Evolutionary conservation across 2,113 vertebrate genomes (phyloP).

Genomic region (Herpailurus yagouaroundi): DNA sequence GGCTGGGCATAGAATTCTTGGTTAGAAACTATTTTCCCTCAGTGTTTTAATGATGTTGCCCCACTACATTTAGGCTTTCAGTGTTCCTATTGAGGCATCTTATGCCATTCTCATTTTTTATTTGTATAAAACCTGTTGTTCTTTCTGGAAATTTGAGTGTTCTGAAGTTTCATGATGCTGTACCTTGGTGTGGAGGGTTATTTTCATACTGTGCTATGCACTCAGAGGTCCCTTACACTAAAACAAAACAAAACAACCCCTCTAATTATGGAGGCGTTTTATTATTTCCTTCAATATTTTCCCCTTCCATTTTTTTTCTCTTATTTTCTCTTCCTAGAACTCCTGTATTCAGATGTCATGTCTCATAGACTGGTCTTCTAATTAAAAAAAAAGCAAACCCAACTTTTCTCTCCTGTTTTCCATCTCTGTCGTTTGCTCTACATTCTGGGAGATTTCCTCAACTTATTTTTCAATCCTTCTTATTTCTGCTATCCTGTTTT

Average conservation of each 20-base stretch:
- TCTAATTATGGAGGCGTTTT: neutral
- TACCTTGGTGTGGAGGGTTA: neutral
- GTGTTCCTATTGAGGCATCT: neutral
- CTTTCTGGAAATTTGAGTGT: neutral
- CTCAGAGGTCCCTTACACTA: neutral
- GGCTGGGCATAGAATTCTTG: neutral
- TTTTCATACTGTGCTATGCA: neutral
- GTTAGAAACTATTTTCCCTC: neutral
- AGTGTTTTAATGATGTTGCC: neutral
- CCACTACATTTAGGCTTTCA: neutral
- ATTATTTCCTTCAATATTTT: neutral
- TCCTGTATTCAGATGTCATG: neutral
- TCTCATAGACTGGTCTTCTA: neutral
- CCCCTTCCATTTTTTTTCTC: neutral
- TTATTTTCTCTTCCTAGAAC: neutral
- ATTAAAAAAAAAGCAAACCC: neutral
- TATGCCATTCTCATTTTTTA: neutral
- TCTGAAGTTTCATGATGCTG: conserved; percentile 16
- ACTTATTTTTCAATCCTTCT: conserved; percentile 19
- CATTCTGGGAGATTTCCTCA: conserved; percentile 15
- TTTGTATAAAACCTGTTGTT: neutral
- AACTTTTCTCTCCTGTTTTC: neutral
- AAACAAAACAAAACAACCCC: neutral
- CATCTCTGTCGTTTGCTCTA: neutral
- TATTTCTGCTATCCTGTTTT: conserved; percentile 1